Conservation (phyloP, 2,888 invertebrate species). For the Busseola fusca region DNA sequence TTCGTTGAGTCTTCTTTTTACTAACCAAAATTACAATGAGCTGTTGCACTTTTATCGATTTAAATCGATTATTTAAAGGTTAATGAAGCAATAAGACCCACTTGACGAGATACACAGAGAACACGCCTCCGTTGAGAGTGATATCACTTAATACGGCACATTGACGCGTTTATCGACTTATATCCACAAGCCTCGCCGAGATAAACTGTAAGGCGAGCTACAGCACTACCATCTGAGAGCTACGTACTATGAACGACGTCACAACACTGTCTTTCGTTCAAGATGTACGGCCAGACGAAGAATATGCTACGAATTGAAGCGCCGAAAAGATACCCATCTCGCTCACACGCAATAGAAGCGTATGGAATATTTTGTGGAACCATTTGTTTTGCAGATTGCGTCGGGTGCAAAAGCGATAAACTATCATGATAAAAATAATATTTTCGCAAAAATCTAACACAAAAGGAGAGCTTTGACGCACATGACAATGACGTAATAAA, state of each 20-base stretch:
- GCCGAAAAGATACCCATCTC: slow-evolving; percentile 78
- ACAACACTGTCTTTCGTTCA: slow-evolving; percentile 75
- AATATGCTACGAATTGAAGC: slow-evolving; percentile 75
- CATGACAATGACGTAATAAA: slow-evolving; percentile 17
- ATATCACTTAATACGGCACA: slow-evolving; percentile 84
- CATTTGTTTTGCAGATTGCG: slow-evolving; percentile 87
- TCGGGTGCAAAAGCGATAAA: slow-evolving; percentile 82
- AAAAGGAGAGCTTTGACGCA: slow-evolving; percentile 48
- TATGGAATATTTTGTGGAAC: slow-evolving; percentile 88
- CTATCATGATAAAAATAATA: slow-evolving; percentile 65
- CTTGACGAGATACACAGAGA: slow-evolving; percentile 70
- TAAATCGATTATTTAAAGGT: slow-evolving; percentile 68
- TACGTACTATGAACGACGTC: slow-evolving; percentile 89
- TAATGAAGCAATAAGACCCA: slow-evolving; percentile 72
- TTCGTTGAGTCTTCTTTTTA: slow-evolving; percentile 70
- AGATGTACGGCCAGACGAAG: slow-evolving; percentile 82
- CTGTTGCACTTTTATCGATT: slow-evolving; percentile 62
- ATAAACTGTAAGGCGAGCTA: slow-evolving; percentile 85
- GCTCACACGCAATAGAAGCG: slow-evolving; percentile 83
- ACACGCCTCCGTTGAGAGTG: slow-evolving; percentile 84
- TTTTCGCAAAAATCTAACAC: slow-evolving; percentile 56
- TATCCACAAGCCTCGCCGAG: slow-evolving; percentile 80
- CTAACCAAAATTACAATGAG: slow-evolving; percentile 66
- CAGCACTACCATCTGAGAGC: slow-evolving; percentile 87
- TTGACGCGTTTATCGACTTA: slow-evolving; percentile 82